phyloP scores from a whole-genome alignment of 1,140 invertebrate species.

The Eueides isabella region DNA sequence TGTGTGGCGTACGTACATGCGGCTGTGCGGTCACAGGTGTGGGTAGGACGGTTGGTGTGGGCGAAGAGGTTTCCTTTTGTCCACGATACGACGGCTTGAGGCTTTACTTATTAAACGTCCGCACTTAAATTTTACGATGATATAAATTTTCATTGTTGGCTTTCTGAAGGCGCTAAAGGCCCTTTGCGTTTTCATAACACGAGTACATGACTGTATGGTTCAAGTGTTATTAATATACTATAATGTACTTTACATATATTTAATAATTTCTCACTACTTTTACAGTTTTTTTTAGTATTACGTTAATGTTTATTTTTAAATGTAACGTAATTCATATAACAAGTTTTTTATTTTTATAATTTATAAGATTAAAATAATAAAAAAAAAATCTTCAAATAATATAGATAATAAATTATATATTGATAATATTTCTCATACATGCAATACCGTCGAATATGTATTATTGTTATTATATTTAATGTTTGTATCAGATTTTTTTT shows the following conservation, averaged over 20 bases:
- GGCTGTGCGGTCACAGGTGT: constrained; percentile 54
- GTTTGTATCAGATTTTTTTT: no score
- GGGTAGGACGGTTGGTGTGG: constrained; percentile 54
- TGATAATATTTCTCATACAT: no score
- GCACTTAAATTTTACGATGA: constrained; percentile 74
- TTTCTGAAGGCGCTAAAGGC: constrained; percentile 51
- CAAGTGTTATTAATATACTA: not conserved
- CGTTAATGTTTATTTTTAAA: no score
- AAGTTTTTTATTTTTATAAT: no score
- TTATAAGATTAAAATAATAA: no score
- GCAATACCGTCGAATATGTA: no score
- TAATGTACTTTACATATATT: not conserved
- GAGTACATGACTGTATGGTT: not conserved
- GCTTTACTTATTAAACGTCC: constrained; percentile 78
- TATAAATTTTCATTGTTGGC: constrained; percentile 73
- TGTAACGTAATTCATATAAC: no score
- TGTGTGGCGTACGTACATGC: constrained; percentile 54
- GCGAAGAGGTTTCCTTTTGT: constrained; percentile 73
- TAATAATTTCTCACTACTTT: not conserved
- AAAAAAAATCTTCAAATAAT: no score
- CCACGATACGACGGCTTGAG: constrained; percentile 75
- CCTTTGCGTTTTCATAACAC: constrained; percentile 42
- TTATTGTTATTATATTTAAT: no score
- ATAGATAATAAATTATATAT: no score
- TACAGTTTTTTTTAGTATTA: not conserved